These are phyloP conservation scores for Microctonus aethiopoides DNA, from an alignment of 2,888 invertebrate genomes.

Conservation along the genomic window DNA sequence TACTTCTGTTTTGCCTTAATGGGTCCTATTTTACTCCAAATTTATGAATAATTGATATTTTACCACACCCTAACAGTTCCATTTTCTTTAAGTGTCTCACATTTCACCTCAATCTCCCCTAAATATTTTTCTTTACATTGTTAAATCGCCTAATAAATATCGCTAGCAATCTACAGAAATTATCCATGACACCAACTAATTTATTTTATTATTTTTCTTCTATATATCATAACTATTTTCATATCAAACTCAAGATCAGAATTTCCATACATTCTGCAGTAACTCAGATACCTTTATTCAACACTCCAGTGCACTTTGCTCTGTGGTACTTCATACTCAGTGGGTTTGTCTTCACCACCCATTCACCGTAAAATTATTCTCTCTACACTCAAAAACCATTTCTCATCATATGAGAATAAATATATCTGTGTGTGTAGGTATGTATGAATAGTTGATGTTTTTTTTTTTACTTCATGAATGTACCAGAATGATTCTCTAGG, in stretches of 20 bases:
- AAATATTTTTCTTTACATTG: background rate
- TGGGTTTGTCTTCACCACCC: conserved; percentile 34
- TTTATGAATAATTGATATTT: no score
- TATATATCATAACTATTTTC: background rate
- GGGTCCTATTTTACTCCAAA: no score
- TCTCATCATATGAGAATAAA: background rate
- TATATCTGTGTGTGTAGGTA: background rate
- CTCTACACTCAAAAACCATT: conserved; percentile 32
- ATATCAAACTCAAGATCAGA: background rate
- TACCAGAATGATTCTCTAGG: background rate
- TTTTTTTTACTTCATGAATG: background rate
- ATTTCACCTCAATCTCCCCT: no score
- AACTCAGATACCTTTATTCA: background rate
- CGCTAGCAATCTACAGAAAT: background rate
- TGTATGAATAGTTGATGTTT: background rate
- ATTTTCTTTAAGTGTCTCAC: no score
- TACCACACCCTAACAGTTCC: no score
- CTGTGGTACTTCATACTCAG: conserved; percentile 29
- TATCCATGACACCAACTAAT: background rate
- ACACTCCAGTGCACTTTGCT: conserved; percentile 35
- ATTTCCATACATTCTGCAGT: conserved; percentile 19
- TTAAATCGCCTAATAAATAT: background rate
- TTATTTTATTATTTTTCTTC: background rate
- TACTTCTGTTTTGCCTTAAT: no score
- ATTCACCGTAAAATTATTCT: conserved; percentile 56